A percentile compares a stretch with the other conserved stretches of the same genome.
Evolutionary conservation across 2,113 vertebrate species (phyloP).

Genomic region (Notothenia rossii): DNA sequence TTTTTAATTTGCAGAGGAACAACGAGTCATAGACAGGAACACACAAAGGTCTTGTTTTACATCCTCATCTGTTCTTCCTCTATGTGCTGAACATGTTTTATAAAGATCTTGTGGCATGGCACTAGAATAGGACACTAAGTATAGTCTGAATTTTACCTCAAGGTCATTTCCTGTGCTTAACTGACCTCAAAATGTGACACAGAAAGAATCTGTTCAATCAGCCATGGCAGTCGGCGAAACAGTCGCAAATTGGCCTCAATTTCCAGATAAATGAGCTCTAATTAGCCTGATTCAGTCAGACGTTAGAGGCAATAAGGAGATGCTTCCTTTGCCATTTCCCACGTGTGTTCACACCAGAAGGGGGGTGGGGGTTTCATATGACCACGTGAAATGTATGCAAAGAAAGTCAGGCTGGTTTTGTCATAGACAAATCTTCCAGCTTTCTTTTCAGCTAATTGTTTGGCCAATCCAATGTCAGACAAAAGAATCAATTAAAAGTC

Average conservation of each 20-base stretch:
- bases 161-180: background rate
- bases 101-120: background rate
- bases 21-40: background rate
- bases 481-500: background rate
- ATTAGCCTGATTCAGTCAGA: conserved; percentile 34
- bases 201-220: background rate
- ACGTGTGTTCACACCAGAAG: background rate
- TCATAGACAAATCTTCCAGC: background rate
- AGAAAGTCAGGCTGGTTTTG: background rate
- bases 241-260: conserved; percentile 9
- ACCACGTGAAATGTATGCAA: background rate
- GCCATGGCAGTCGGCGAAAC: background rate
- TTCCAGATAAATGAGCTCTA: conserved; percentile 23
- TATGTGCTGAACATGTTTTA: background rate
- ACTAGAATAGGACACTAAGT: background rate
- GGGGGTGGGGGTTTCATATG: background rate
- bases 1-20: background rate
- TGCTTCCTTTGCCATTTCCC: conserved; percentile 9
- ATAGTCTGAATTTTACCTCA: background rate
- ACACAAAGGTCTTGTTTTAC: background rate
- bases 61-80: background rate
- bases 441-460: background rate
- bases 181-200: background rate
- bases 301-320: conserved; percentile 6
- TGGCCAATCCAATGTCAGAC: background rate